phyloP scores from a whole-genome alignment of 2,888 invertebrate species.

The Ormyrus nitidulus region DNA sequence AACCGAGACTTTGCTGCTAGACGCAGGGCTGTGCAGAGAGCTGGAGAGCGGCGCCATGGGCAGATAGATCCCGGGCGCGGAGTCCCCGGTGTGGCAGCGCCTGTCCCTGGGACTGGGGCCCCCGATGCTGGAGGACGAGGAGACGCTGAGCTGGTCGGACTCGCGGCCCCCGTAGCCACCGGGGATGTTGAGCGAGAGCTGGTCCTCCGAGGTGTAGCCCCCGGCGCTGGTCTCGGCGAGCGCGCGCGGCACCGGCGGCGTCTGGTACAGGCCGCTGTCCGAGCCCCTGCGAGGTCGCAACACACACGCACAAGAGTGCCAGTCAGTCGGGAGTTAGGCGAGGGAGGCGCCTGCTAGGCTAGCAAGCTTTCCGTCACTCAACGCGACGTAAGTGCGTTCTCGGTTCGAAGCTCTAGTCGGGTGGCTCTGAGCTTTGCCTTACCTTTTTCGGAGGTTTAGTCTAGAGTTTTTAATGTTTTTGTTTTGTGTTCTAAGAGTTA shows the following conservation, averaged over 20 bases:
- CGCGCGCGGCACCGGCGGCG: constrained; percentile 77
- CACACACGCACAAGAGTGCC: background rate
- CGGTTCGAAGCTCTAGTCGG: no score
- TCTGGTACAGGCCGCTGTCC: constrained; percentile 79
- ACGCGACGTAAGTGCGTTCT: no score
- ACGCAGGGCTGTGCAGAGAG: constrained; percentile 78
- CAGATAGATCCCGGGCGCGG: constrained; percentile 77
- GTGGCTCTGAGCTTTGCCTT: background rate
- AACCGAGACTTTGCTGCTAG: constrained; percentile 81
- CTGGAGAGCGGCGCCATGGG: constrained; percentile 78
- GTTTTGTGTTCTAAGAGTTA: constrained; percentile 14
- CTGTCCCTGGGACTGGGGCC: constrained; percentile 76
- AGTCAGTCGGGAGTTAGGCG: background rate
- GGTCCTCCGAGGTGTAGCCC: constrained; percentile 79
- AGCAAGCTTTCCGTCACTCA: no score
- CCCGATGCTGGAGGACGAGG: constrained; percentile 79
- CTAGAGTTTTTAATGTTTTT: constrained; percentile 14
- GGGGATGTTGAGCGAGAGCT: constrained; percentile 74
- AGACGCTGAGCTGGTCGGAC: constrained; percentile 80
- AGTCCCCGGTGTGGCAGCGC: constrained; percentile 76
- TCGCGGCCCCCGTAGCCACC: constrained; percentile 75
- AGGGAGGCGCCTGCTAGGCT: background rate
- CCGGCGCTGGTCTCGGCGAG: constrained; percentile 71
- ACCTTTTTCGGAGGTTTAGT: constrained; percentile 8
- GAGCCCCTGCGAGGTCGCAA: constrained; percentile 76